Evolutionary conservation across 2,797 vertebrate species (phyloP).

Genomic region (Hyperoplus lanceolatus): DNA sequence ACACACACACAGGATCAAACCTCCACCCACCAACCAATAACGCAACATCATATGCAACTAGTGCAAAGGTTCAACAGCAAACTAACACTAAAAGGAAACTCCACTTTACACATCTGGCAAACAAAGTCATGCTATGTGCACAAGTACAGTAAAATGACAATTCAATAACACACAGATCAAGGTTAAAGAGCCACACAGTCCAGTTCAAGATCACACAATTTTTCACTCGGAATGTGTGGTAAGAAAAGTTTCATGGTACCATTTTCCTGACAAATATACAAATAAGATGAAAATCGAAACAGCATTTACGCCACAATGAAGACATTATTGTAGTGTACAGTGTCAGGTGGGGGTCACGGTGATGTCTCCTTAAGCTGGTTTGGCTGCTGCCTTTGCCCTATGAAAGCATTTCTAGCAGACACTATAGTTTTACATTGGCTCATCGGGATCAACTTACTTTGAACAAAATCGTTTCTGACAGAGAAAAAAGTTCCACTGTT

Average conservation of each 20-base stretch:
- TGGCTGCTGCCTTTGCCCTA: constrained; percentile 5
- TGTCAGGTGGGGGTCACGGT: background rate
- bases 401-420: background rate
- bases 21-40: constrained; percentile 25
- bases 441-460: background rate
- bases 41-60: constrained; percentile 45
- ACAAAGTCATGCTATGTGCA: background rate
- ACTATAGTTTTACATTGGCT: background rate
- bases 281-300: constrained; percentile 64
- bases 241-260: constrained; percentile 5
- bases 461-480: background rate
- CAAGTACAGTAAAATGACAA: background rate
- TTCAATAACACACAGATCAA: background rate
- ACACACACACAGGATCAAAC: constrained; percentile 11
- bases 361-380: background rate
- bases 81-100: constrained; percentile 39
- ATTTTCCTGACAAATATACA: constrained; percentile 44
- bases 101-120: constrained; percentile 4
- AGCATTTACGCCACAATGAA: constrained; percentile 13
- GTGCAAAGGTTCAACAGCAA: constrained; percentile 25
- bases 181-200: background rate
- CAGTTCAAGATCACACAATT: constrained; percentile 6
- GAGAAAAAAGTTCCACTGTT: background rate
- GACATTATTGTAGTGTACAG: background rate
- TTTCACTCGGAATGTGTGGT: background rate